Conservation (phyloP, 2,113 vertebrate species). For the Picathartes gymnocephalus region DNA sequence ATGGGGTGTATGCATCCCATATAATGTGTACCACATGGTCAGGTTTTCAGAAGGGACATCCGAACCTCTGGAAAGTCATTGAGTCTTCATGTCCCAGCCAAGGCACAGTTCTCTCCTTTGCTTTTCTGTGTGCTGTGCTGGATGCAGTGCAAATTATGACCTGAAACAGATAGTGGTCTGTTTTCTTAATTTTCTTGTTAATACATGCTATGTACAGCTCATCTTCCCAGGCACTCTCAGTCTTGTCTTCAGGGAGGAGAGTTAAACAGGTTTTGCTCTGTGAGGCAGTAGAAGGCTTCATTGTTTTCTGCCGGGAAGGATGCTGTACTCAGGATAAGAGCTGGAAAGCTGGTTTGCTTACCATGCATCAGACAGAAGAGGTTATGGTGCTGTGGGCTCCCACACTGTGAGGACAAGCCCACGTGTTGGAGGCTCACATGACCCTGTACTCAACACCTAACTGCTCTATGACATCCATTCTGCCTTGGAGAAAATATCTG, state of each 20-base stretch:
- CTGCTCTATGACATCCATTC: neutral
- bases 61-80: neutral
- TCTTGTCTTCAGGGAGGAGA: neutral
- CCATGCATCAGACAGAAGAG: neutral
- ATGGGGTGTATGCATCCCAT: neutral
- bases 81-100: neutral
- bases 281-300: neutral
- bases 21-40: neutral
- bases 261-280: neutral
- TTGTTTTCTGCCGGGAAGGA: neutral
- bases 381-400: neutral
- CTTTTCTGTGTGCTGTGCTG: neutral
- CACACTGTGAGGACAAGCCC: neutral
- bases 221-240: neutral
- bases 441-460: neutral
- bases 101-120: neutral
- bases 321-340: neutral
- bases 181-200: neutral
- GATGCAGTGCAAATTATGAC: neutral
- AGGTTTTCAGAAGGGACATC: neutral
- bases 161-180: neutral
- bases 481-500: neutral
- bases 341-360: neutral
- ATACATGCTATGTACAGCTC: neutral
- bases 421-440: accelerated